Conservation (phyloP, 2,888 invertebrate genomes). For the Phaedon cochleariae region DNA sequence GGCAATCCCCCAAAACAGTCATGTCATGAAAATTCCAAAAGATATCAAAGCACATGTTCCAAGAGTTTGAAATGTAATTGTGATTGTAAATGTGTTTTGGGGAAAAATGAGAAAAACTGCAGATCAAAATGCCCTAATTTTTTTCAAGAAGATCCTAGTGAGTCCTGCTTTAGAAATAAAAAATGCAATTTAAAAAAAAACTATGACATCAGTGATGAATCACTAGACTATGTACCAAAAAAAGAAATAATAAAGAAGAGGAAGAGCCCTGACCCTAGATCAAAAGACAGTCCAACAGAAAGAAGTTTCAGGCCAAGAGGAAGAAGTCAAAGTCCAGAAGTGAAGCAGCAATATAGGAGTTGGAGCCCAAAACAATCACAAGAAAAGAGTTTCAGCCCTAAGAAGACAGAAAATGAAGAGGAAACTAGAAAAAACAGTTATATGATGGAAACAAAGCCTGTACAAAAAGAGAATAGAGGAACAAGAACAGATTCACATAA, state of each 20-base stretch:
- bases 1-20: neutral
- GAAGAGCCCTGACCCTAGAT: neutral
- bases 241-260: neutral
- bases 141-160: neutral
- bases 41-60: neutral
- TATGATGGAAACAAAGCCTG: neutral
- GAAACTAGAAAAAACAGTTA: neutral
- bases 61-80: conserved; percentile 2
- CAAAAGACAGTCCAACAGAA: neutral
- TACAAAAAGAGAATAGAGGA: neutral
- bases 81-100: neutral
- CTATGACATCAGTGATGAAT: conserved; percentile 9
- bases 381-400: neutral
- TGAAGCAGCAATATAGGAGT: neutral
- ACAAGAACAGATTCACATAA: neutral
- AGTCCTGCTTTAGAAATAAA: neutral
- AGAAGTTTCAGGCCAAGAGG: neutral
- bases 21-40: conserved; percentile 1
- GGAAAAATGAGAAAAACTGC: neutral
- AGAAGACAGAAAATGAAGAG: neutral
- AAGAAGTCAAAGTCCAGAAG: neutral
- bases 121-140: neutral
- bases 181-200: neutral
- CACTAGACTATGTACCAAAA: conserved; percentile 12
- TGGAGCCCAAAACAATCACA: neutral